A percentile compares a stretch with the other conserved stretches of the same genome.
Conservation (phyloP, 2,113 vertebrate genomes). For the Riparia riparia region DNA sequence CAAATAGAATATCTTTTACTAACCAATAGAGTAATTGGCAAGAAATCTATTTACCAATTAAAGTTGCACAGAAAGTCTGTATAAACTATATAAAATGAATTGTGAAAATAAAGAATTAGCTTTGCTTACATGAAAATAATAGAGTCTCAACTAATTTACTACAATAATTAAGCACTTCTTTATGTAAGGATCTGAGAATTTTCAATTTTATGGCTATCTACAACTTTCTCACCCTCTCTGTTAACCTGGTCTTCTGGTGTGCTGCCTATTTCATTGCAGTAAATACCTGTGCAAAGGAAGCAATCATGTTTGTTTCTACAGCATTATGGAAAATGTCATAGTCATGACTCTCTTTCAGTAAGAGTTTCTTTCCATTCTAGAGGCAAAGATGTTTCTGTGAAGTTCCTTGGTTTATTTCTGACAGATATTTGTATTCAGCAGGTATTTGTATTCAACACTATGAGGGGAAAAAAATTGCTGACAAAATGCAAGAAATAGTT, state of each 20-base stretch:
- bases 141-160: not conserved
- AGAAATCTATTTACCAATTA: not conserved
- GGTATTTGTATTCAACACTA: not conserved
- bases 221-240: not conserved
- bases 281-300: not conserved
- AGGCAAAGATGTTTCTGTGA: not conserved
- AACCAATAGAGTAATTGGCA: not conserved
- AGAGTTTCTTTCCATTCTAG: not conserved
- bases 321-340: not conserved
- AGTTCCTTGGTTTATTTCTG: not conserved
- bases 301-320: not conserved
- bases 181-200: not conserved
- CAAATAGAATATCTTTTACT: not conserved
- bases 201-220: not conserved
- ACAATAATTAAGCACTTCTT: not conserved
- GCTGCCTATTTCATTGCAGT: not conserved
- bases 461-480: not conserved
- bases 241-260: not conserved
- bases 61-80: not conserved
- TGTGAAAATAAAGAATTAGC: not conserved
- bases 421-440: not conserved
- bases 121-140: not conserved
- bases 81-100: not conserved
- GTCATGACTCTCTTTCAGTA: not conserved
- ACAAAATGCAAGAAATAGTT: not conserved